Base-by-base conservation (phyloP, 2,797 vertebrate genomes). In the Poeciliopsis paucimaculata region DNA sequence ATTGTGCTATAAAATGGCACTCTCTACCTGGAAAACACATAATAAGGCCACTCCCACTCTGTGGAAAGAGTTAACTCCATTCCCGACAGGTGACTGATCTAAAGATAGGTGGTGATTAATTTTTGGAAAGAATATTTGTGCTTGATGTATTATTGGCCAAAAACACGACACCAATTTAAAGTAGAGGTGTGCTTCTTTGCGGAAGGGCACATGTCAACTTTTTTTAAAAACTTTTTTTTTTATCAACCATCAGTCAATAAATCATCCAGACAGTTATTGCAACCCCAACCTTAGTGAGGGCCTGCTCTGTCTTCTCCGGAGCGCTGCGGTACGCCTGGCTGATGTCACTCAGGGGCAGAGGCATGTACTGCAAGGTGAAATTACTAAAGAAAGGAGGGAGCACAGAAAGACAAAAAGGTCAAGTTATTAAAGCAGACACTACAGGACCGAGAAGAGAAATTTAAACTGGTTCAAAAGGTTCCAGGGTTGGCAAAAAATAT, bases 311-410 rank as follows among this genome's bases (percentile, higher is more conserved):
- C 93, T 93, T 96, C 91, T 98, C 97, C 0, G 97, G 97, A 88
- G 97, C 92, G 8, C 94, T 97, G 87, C 97, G 97, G 89, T 97
- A 97, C 0, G 97, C 96, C 82, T 98, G 96, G 68, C 96, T 97
- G 95, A 98, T 96, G 93, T 98, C 97, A 11, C 96, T 96, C 84
- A 98, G 94, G 2, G 97, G 97, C 51, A 98, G 95, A 85, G 97
- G 97, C 97, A 98, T 98, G 94, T 97, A 97, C 83, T 97, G 97
- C 90, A 98, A 92, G 2, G 96, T 97, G 93, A 97, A 97, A 93
- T 98, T 98, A 94, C 97, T 98, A 92, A 26, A 78, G 77, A 86
- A 72, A 83, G 12, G 73, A 75, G 80, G 84, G 49, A 77, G 72
- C 64, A 82, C 82, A 82, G 71, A 68, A 78, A 7, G 45, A 81